phyloP scores from a whole-genome alignment of 2,113 vertebrate species.

The Aythya baeri region DNA sequence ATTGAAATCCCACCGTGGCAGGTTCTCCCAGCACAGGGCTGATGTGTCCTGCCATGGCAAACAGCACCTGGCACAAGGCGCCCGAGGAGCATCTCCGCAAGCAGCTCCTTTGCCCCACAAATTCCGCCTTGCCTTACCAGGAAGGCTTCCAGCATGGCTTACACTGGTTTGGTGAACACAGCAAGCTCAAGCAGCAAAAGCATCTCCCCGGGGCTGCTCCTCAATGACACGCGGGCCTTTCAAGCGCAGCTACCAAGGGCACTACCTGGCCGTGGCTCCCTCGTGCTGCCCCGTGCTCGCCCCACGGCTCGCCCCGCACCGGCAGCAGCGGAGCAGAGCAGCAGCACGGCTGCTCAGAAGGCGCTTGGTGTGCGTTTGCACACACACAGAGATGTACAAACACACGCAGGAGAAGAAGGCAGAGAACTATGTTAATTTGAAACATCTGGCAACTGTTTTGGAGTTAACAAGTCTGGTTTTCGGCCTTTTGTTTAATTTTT shows the following conservation, averaged over 20 bases:
- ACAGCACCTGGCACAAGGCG: too few species aligned
- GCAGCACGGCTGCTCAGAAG: conserved; percentile 28
- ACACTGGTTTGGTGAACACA: neutral
- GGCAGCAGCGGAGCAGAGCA: neutral
- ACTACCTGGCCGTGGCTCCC: neutral
- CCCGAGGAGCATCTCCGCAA: too few species aligned
- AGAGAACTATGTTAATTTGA: conserved; percentile 58
- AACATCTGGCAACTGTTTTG: conserved; percentile 57
- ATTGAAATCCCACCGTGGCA: neutral
- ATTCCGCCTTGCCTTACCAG: neutral
- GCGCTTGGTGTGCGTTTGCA: conserved; percentile 15
- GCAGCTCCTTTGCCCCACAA: too few species aligned
- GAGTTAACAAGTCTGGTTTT: conserved; percentile 36
- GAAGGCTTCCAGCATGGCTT: neutral
- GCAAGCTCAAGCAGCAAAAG: neutral
- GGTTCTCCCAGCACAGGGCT: neutral
- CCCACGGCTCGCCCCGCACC: neutral
- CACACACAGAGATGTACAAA: conserved; percentile 54
- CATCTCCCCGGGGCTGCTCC: neutral
- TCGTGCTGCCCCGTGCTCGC: neutral
- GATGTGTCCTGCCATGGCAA: neutral
- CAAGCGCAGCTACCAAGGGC: neutral
- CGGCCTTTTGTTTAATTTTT: neutral
- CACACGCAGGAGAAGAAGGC: conserved; percentile 33
- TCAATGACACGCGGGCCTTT: neutral